phyloP scores from a whole-genome alignment of 2,113 vertebrate species.

The Ameiurus melas region DNA sequence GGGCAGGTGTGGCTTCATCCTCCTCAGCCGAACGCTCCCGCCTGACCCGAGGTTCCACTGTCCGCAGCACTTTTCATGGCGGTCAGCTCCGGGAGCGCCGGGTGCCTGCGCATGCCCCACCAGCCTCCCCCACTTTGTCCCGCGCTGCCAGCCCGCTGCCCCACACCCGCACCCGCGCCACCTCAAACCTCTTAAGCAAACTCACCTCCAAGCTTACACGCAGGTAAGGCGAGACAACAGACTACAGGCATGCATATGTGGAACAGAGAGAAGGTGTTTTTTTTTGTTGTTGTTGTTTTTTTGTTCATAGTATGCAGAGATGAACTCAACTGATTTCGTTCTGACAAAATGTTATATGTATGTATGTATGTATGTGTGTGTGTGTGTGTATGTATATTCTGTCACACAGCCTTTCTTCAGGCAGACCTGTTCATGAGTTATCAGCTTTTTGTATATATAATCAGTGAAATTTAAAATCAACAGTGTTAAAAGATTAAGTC shows the following conservation, averaged over 20 bases:
- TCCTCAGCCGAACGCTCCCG: constrained; percentile 84
- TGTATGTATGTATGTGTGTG: too few relatives aligned
- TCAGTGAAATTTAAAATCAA: background rate
- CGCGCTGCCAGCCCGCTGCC: constrained; percentile 78
- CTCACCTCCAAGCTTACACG: constrained; percentile 94
- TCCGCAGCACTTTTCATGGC: constrained; percentile 92
- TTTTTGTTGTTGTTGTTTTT: too few relatives aligned
- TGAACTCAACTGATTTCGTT: background rate
- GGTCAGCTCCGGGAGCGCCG: constrained; percentile 88
- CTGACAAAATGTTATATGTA: background rate
- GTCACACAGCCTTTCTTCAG: background rate
- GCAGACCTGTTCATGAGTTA: background rate
- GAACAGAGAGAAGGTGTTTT: background rate
- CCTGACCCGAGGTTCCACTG: constrained; percentile 83
- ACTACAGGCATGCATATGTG: background rate
- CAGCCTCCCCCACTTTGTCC: constrained; percentile 85
- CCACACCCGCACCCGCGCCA: constrained; percentile 82
- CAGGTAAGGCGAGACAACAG: constrained; percentile 72
- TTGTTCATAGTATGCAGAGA: too few relatives aligned
- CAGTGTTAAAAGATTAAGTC: background rate
- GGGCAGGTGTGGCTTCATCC: constrained; percentile 71
- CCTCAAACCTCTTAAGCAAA: constrained; percentile 93
- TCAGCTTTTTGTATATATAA: constrained; percentile 4
- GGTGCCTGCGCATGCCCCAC: constrained; percentile 79
- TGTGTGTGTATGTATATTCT: background rate